Conservation (phyloP, 2,888 invertebrate species). For the Teleogryllus oceanicus region DNA sequence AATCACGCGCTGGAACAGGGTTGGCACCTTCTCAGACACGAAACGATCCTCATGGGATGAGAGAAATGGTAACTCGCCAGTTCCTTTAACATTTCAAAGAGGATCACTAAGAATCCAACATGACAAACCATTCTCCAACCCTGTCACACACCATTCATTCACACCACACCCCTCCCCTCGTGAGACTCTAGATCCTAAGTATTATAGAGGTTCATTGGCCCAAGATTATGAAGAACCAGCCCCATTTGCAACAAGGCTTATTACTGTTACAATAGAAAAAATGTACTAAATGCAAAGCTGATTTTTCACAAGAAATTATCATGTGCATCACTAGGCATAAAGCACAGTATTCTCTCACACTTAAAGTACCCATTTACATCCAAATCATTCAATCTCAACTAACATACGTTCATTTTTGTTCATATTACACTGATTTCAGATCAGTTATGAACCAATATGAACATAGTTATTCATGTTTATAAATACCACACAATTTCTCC, state of each 20-base stretch:
- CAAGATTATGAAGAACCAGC: background rate
- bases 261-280: background rate
- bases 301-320: background rate
- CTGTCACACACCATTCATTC: background rate
- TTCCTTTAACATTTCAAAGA: constrained; percentile 1
- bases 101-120: background rate
- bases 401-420: no score
- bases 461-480: no score
- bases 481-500: no score
- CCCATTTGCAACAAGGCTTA: background rate
- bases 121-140: background rate
- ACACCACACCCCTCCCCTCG: constrained; percentile 1
- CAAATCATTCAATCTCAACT: no score
- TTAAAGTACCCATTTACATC: no score
- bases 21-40: background rate
- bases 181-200: background rate
- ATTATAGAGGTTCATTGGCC: background rate
- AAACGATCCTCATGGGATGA: background rate
- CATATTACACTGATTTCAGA: no score
- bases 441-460: no score
- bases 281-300: background rate
- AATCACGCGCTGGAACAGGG: background rate
- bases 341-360: no score
- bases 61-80: background rate
- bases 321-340: no score